Evolutionary conservation across 2,888 invertebrate genomes (phyloP).

Genomic region (Parnassius glacialis): DNA sequence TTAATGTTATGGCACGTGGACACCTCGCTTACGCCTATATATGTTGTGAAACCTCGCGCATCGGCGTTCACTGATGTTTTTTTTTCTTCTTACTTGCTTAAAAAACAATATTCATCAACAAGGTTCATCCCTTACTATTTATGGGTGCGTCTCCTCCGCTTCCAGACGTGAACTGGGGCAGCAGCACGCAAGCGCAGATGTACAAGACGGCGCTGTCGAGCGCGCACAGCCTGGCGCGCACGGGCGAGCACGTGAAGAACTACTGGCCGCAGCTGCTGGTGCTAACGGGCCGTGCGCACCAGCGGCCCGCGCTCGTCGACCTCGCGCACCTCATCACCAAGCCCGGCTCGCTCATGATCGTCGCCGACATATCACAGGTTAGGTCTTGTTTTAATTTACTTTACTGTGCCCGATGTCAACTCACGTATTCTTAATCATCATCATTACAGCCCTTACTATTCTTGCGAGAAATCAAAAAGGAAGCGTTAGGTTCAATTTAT

Average conservation of each 20-base stretch:
- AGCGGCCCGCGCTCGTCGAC: constrained; percentile 93
- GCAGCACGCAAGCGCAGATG: constrained; percentile 97
- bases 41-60: too few relatives aligned
- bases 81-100: too few relatives aligned
- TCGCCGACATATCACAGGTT: constrained; percentile 88
- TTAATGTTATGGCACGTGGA: too few relatives aligned
- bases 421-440: too few relatives aligned
- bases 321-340: constrained; percentile 96
- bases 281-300: constrained; percentile 90
- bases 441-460: too few relatives aligned
- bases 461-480: too few relatives aligned
- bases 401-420: too few relatives aligned
- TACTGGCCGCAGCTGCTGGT: constrained; percentile 95
- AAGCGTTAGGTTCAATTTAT: too few relatives aligned
- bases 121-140: too few relatives aligned
- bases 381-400: background rate
- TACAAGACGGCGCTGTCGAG: constrained; percentile 95
- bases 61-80: too few relatives aligned
- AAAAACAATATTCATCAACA: too few relatives aligned
- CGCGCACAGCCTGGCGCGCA: constrained; percentile 89
- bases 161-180: constrained; percentile 97
- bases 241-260: constrained; percentile 98
- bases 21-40: too few relatives aligned
- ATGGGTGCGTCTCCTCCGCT: background rate
- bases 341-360: constrained; percentile 92